Evolutionary conservation across 2,888 invertebrate species (phyloP), one percentile per base, ranked within the genome.

Genomic region (Branchipolynoe longqiensis): DNA sequence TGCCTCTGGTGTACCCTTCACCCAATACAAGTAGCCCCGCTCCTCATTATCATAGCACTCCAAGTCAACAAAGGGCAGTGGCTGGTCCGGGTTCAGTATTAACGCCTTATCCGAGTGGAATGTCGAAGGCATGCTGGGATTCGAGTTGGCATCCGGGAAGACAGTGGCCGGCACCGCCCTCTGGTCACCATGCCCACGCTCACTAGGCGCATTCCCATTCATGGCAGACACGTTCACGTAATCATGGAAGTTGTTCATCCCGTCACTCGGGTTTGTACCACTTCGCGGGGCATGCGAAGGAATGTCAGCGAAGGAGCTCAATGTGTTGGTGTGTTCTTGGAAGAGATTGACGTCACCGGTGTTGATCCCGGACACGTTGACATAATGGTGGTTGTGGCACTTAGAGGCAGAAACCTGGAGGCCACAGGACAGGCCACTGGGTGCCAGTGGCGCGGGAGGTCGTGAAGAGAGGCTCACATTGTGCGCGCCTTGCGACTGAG

Each of bases 61-160:
- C 48, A 88, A 48, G 54, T 88, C 88, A 22, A 83, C 86, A 74
- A 87, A 88, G 22, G 86, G 85, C 22, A 88, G 84, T 14, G 88
- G 88, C 33, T 85, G 48, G 28, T 69, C 82, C 12, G 87, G 85
- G 41, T 87, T 73, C 12, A 58, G 14, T 14, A 31, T 78, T 6
- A 25, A 25, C 22, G 48, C 54, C 4, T n/a, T 22, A 28, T 78
- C 48, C 28, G 48, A 25, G 1, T 31, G 28, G 31, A 48, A 48
- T n/a, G n/a, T n/a, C 31, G 31, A 2, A n/a, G 78, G 78, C 0
- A 54, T 33, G 22, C 69, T 69, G 2, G 48, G 1, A 48, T 78
- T 78, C 28, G 48, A 78, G 78, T 78, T 78, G 31, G 48, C 54
- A 33, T 78, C 78, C 0, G 78, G 28, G 12, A 41, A 25, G 6